Conservation (phyloP, 2,888 invertebrate genomes). For the Orthosia gracilis region DNA sequence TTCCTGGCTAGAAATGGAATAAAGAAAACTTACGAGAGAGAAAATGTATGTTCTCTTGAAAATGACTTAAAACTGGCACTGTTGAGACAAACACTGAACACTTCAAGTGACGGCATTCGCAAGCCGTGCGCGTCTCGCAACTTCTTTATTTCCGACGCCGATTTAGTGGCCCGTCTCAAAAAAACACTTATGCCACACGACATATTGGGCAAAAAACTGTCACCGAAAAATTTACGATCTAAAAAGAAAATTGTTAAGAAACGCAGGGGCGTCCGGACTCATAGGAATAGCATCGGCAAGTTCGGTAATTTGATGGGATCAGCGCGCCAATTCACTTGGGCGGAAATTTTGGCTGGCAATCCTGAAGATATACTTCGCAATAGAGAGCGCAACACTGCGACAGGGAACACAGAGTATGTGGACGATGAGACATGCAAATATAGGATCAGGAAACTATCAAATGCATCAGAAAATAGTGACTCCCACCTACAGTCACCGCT, state of each 20-base stretch:
- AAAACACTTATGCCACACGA: constrained; percentile 89
- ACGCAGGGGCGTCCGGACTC: constrained; percentile 85
- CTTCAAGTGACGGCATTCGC: constrained; percentile 86
- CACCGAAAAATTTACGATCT: constrained; percentile 92
- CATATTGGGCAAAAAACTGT: constrained; percentile 88
- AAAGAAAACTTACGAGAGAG: constrained; percentile 84
- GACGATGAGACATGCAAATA: constrained; percentile 86
- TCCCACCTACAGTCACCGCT: constrained; percentile 81
- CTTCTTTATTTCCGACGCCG: constrained; percentile 88
- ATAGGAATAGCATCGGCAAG: constrained; percentile 87
- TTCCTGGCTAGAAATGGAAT: constrained; percentile 84
- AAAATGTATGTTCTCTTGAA: constrained; percentile 86
- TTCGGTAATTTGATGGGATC: constrained; percentile 90
- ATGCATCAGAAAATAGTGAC: constrained; percentile 83
- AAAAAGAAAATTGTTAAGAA: constrained; percentile 88
- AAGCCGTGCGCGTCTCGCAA: constrained; percentile 88
- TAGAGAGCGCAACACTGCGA: constrained; percentile 76
- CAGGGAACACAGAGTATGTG: constrained; percentile 71
- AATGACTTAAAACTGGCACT: constrained; percentile 86
- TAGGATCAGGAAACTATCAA: constrained; percentile 86
- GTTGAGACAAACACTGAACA: constrained; percentile 85
- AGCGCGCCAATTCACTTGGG: constrained; percentile 92
- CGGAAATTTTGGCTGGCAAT: constrained; percentile 92
- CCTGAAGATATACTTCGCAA: constrained; percentile 92
- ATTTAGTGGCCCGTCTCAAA: constrained; percentile 86